Percentiles rank a stretch among this genome's conserved stretches.
phyloP scores from a whole-genome alignment of 2,888 invertebrate species.

The Dryadula phaetusa region DNA sequence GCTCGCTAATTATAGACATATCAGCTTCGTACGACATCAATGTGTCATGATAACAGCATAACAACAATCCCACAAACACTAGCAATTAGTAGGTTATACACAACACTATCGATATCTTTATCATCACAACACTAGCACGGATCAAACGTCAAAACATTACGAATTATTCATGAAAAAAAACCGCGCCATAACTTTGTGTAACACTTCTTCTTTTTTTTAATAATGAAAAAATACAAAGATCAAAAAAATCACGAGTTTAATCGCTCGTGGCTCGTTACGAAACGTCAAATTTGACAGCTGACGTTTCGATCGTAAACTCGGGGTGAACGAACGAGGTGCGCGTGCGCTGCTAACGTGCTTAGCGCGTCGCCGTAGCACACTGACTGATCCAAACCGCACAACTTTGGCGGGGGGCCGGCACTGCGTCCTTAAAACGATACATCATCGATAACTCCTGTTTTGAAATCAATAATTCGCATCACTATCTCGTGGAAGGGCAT shows the following conservation, averaged over 20 bases:
- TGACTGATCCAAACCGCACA: slow-evolving; percentile 55
- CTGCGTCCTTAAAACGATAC: slow-evolving; percentile 67
- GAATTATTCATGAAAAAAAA: slow-evolving; percentile 62
- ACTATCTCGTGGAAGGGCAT: slow-evolving; percentile 41
- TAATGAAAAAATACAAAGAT: slow-evolving; percentile 43
- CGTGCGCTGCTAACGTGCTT: slow-evolving; percentile 59
- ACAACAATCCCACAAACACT: slow-evolving; percentile 59
- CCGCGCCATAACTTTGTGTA: slow-evolving; percentile 54
- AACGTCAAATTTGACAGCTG: slow-evolving; percentile 78
- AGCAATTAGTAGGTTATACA: slow-evolving; percentile 55
- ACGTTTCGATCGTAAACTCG: slow-evolving; percentile 63
- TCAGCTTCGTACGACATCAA: slow-evolving; percentile 78
- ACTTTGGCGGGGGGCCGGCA: slow-evolving; percentile 67
- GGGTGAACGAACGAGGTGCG: slow-evolving; percentile 65
- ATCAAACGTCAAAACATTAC: slow-evolving; percentile 62
- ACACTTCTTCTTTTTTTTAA: slow-evolving; percentile 43
- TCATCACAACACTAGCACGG: slow-evolving; percentile 70
- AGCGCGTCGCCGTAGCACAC: slow-evolving; percentile 68
- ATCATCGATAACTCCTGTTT: slow-evolving; percentile 68
- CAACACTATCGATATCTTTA: slow-evolving; percentile 57
- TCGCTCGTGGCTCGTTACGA: slow-evolving; percentile 60
- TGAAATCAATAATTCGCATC: slow-evolving; percentile 49
- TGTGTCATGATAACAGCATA: slow-evolving; percentile 71
- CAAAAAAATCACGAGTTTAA: slow-evolving; percentile 54
- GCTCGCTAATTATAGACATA: slow-evolving; percentile 81